phyloP scores from a whole-genome alignment of 2,797 vertebrate genomes.

The Urophycis tenuis region DNA sequence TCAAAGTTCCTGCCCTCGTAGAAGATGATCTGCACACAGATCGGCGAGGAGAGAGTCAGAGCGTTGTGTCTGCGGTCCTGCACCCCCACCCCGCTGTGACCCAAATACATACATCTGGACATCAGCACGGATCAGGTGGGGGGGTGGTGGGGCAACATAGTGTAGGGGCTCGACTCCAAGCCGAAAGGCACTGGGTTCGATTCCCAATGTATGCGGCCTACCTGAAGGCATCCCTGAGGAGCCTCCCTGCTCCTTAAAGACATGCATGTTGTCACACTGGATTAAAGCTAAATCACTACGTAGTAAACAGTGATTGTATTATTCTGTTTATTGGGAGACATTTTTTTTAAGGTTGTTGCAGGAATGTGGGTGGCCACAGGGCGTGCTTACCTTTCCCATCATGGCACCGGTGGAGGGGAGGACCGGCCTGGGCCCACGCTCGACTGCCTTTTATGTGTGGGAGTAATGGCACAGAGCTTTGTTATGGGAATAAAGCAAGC shows the following conservation, averaged over 20 bases:
- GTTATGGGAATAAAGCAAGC: constrained; percentile 25
- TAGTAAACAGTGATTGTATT: not conserved
- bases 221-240: not conserved
- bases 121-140: not conserved
- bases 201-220: not conserved
- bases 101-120: not conserved
- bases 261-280: not conserved
- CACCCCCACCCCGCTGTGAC: not conserved
- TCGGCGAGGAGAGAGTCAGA: not conserved
- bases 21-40: constrained; percentile 28
- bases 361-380: not conserved
- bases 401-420: constrained; percentile 15
- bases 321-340: not conserved
- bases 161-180: not conserved
- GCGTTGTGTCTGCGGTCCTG: not conserved
- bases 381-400: constrained; percentile 36
- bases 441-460: constrained; percentile 28
- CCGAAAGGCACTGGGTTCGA: not conserved
- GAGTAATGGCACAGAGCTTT: constrained; percentile 20
- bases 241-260: not conserved
- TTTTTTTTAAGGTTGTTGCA: not conserved
- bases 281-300: not conserved
- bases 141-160: not conserved
- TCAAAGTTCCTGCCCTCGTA: constrained; percentile 34
- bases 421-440: constrained; percentile 12